Evolutionary conservation across 2,797 vertebrate species (phyloP).

Genomic region (Cryptoprocta ferox): DNA sequence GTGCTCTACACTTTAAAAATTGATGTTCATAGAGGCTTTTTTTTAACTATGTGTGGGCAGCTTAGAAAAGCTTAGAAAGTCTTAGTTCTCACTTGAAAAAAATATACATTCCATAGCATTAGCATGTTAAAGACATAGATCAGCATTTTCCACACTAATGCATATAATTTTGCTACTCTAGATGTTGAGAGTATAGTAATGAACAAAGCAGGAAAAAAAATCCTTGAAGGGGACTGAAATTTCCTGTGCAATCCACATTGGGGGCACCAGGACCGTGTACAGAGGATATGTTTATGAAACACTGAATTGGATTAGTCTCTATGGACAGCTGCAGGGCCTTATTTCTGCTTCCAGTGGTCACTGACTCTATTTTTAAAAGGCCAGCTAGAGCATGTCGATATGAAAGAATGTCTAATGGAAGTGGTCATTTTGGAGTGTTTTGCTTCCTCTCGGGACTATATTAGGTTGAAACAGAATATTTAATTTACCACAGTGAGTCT

Average conservation of each 20-base stretch:
- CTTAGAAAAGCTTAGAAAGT: background rate
- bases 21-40: background rate
- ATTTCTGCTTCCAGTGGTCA: background rate
- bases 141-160: background rate
- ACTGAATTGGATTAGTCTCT: background rate
- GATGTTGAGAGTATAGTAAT: background rate
- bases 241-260: background rate
- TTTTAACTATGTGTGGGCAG: background rate
- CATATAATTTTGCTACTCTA: background rate
- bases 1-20: background rate
- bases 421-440: constrained; percentile 26
- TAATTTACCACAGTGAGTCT: background rate
- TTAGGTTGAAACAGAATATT: constrained; percentile 61
- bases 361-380: background rate
- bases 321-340: background rate
- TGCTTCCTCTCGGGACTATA: background rate
- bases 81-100: background rate
- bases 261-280: background rate
- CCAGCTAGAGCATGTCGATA: background rate
- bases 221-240: background rate
- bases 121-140: background rate
- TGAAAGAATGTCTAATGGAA: constrained; percentile 37
- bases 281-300: background rate
- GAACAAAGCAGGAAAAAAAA: background rate
- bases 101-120: background rate